A percentile compares a stretch with the other conserved stretches of the same genome.
These are phyloP conservation scores for Aix galericulata DNA, from an alignment of 2,113 vertebrate species.

Conservation along the genomic window DNA sequence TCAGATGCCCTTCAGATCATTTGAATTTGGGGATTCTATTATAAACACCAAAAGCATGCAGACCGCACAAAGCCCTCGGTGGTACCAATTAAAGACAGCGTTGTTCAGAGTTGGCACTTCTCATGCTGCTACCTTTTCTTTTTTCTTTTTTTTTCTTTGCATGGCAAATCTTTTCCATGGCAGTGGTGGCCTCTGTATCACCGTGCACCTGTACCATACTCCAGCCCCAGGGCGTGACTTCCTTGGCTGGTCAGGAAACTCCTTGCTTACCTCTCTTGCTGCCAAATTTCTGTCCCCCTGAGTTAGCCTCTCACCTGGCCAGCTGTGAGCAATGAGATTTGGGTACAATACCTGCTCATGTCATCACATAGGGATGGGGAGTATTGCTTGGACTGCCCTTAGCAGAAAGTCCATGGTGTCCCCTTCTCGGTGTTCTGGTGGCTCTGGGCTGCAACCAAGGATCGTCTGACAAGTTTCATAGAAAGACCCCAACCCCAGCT, in stretches of 20 bases:
- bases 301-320: neutral
- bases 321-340: neutral
- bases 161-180: neutral
- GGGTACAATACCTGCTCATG: neutral
- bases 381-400: neutral
- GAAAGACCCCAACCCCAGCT: neutral
- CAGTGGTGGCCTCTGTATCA: neutral
- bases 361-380: neutral
- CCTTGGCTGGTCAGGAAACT: neutral
- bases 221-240: neutral
- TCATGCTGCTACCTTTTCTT: neutral
- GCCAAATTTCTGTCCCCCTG: neutral
- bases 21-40: slow-evolving; percentile 55
- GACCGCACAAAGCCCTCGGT: slow-evolving; percentile 51
- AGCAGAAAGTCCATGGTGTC: neutral
- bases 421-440: neutral
- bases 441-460: rapidly evolving
- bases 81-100: slow-evolving; percentile 59
- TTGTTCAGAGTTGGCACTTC: slow-evolving; percentile 34
- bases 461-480: neutral
- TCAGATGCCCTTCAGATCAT: slow-evolving; percentile 68
- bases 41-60: slow-evolving; percentile 41
- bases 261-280: neutral
- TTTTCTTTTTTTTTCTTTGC: neutral
- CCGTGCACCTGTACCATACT: neutral